Percentiles rank a stretch among this genome's conserved stretches.
Evolutionary conservation across 2,797 vertebrate genomes (phyloP).

Genomic region (Buceros bicornis): DNA sequence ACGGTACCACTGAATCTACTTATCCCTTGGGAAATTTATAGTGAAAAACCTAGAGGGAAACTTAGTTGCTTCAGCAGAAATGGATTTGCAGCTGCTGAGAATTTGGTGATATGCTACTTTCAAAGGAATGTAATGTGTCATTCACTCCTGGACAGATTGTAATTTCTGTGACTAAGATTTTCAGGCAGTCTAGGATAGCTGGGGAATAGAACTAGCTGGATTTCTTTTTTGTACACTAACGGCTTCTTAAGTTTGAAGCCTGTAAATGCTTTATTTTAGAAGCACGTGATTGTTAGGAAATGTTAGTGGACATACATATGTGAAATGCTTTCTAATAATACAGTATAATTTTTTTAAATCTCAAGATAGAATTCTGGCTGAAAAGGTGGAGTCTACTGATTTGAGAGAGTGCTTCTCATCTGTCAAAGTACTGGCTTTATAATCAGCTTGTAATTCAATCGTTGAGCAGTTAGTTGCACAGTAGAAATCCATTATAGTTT

Average conservation of each 20-base stretch:
- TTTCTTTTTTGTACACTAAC: not conserved
- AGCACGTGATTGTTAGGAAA: not conserved
- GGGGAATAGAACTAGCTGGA: not conserved
- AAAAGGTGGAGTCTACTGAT: not conserved
- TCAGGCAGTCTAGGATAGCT: not conserved
- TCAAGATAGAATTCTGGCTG: not conserved
- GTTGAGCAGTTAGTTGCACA: not conserved
- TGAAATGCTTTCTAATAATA: not conserved
- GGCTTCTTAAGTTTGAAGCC: not conserved
- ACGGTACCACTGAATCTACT: not conserved
- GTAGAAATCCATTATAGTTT: not conserved
- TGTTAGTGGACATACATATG: not conserved
- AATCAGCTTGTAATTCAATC: not conserved
- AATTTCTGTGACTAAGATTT: not conserved
- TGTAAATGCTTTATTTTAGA: not conserved
- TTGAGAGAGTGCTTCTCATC: not conserved
- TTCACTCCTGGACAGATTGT: not conserved
- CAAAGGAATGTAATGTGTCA: not conserved
- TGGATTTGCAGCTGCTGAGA: constrained; percentile 14
- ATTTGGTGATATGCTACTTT: not conserved
- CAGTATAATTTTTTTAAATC: not conserved
- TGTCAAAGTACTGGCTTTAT: not conserved
- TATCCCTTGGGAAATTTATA: not conserved
- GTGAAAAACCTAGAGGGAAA: not conserved
- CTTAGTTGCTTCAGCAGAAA: not conserved